A percentile compares a stretch with the other conserved stretches of the same genome.
phyloP scores from a whole-genome alignment of 2,797 vertebrate genomes.

The Tapirus indicus region DNA sequence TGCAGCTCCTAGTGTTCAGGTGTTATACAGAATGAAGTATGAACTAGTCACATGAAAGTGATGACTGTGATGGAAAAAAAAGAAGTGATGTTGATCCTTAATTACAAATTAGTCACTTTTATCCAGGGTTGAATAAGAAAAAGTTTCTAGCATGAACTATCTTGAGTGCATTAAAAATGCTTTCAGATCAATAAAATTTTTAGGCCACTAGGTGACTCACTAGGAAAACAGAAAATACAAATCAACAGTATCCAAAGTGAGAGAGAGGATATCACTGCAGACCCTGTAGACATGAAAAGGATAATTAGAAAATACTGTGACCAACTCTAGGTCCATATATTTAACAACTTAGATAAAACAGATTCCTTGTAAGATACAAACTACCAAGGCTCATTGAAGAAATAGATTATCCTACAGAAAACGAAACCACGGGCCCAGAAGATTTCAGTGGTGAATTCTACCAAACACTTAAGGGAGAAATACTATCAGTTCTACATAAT shows the following conservation, averaged over 20 bases:
- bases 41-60: neutral
- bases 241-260: neutral
- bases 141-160: conserved; percentile 45
- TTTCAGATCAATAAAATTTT: conserved; percentile 7
- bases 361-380: conserved; percentile 43
- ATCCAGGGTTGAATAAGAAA: conserved; percentile 38
- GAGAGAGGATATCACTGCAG: neutral
- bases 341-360: conserved; percentile 33
- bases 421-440: neutral
- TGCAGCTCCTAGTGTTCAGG: neutral
- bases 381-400: conserved; percentile 37
- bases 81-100: neutral
- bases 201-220: neutral
- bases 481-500: neutral
- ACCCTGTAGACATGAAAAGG: neutral
- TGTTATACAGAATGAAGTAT: conserved; percentile 21
- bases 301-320: conserved; percentile 29
- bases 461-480: neutral
- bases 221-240: conserved; percentile 18
- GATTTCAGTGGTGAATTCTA: conserved; percentile 33
- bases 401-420: neutral
- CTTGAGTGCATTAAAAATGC: conserved; percentile 23
- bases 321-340: conserved; percentile 6
- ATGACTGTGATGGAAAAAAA: neutral
- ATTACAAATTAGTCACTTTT: neutral